A percentile compares a stretch with the other conserved stretches of the same genome.
These are phyloP conservation scores for Psilopogon haemacephalus DNA, from an alignment of 2,113 vertebrate genomes.

Conservation along the genomic window DNA sequence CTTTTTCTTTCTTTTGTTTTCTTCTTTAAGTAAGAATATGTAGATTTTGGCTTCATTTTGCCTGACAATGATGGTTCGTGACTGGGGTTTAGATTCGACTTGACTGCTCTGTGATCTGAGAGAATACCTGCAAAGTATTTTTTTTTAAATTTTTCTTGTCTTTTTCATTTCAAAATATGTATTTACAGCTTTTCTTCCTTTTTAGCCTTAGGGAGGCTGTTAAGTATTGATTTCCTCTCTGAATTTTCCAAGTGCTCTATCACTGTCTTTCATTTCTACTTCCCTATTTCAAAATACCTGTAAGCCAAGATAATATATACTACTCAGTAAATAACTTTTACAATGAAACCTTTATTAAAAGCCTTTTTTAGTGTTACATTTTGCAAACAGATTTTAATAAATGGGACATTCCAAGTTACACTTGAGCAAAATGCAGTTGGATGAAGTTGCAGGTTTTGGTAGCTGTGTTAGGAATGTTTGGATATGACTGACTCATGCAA, in stretches of 20 bases:
- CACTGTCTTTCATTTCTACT: not conserved
- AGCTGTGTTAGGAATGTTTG: not conserved
- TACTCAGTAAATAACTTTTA: not conserved
- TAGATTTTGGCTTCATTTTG: not conserved
- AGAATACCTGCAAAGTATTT: not conserved
- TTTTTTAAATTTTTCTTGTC: not conserved
- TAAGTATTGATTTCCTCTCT: not conserved
- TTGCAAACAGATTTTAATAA: not conserved
- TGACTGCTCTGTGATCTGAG: not conserved
- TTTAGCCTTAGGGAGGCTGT: not conserved
- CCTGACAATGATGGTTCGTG: not conserved
- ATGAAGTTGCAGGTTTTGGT: not conserved
- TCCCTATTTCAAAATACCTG: not conserved
- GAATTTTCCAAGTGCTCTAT: not conserved
- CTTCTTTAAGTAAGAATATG: not conserved
- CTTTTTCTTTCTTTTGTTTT: not conserved
- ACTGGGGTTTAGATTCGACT: not conserved
- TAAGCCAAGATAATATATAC: not conserved
- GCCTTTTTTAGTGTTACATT: not conserved
- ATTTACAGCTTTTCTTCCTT: not conserved
- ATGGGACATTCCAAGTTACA: not conserved
- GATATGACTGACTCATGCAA: not conserved
- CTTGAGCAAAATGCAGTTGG: not conserved
- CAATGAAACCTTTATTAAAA: not conserved
- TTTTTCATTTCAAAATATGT: not conserved